A percentile compares a stretch with the other conserved stretches of the same genome.
These are phyloP conservation scores for Sebastes aleutianus DNA, from an alignment of 2,797 vertebrate genomes.

Conservation along the genomic window DNA sequence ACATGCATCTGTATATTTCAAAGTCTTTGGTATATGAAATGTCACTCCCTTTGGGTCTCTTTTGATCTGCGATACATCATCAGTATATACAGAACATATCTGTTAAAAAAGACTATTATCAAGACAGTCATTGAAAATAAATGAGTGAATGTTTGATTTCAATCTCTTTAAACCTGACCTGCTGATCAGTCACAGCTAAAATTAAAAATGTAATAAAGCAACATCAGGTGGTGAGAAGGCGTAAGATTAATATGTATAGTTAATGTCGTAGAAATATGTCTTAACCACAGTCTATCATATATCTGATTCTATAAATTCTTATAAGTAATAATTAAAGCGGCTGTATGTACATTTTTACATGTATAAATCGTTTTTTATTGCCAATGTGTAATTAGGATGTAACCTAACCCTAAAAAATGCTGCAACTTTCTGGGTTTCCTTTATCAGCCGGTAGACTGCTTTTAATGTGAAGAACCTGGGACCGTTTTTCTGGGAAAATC, in stretches of 20 bases:
- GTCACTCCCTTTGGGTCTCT: background rate
- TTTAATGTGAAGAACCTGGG: too few relatives aligned
- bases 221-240: background rate
- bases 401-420: too few relatives aligned
- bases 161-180: background rate
- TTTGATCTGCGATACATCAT: background rate
- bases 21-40: slow-evolving; percentile 1
- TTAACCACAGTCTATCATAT: background rate
- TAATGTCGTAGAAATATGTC: background rate
- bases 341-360: too few relatives aligned
- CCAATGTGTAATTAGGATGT: too few relatives aligned
- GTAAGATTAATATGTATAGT: background rate
- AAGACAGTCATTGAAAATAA: background rate
- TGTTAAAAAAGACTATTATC: background rate
- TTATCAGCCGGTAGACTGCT: too few relatives aligned
- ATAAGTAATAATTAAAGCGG: background rate
- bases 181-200: slow-evolving; percentile 9
- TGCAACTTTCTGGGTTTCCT: too few relatives aligned
- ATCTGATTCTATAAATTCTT: background rate
- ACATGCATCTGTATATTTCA: background rate
- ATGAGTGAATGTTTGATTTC: background rate
- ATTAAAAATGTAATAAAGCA: background rate
- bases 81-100: background rate
- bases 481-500: too few relatives aligned
- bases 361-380: too few relatives aligned